Evolutionary conservation across 2,888 invertebrate genomes (phyloP), one percentile per base, ranked within the genome.

Genomic region (Anarsia innoxiella): DNA sequence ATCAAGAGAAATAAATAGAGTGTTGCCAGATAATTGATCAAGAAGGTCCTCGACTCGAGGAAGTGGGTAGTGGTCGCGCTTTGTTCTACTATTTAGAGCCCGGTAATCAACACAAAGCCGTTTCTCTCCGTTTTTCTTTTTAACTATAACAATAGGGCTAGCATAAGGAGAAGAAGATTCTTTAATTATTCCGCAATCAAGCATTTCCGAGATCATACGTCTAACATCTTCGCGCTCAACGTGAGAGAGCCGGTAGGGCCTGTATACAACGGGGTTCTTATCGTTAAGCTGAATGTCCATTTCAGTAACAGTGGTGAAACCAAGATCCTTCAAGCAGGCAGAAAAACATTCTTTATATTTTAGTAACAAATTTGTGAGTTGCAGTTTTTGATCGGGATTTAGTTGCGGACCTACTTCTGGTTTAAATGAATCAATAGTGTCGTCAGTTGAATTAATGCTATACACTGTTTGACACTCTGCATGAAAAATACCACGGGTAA

Each of bases 91-190:
- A 34, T 45, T 42, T 9, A 44, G 26, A 3, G 37, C 15, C 3
- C 40, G 37, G 28, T 40, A 44, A 14, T 44, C 25, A 3, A 44
- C 16, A 29, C 44, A 44, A 8, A 44, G 23, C 2, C 40, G 28
- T 3, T 23, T 3, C 2, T 38, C 25, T 11, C 28, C 19, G 15
- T n/a, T 5, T 15, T 16, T 31, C 19, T 31, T 14, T 10, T 15
- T 5, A 13, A 33, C n/a, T 39, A 28, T 19, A 6, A 55, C 43
- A 1, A 51, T 39, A 1, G 49, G 49, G n/a, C 45, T 50, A 4
- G 52, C 46, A 33, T 45, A 49, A 13, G 43, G 42, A 6, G 51
- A 51, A 2, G 32, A 33, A 0, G 49, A 49, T 8, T 49, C 49
- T 12, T 37, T 34, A 5, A 51, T 42, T 12, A 54, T 48, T 9